phyloP scores from a whole-genome alignment of 1,140 invertebrate genomes.

The Tetraneura akinire region DNA sequence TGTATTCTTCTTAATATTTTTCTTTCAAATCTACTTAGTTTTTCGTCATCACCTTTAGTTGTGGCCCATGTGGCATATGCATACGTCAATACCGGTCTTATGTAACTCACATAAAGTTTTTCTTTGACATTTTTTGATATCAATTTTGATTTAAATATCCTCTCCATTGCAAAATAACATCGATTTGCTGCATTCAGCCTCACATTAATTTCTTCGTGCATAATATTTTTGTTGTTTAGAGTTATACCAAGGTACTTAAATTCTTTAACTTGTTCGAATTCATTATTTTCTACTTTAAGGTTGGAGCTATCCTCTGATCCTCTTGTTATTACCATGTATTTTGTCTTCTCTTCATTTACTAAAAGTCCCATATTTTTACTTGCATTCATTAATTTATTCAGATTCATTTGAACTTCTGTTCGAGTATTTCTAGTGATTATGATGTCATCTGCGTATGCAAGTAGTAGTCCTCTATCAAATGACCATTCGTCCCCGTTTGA shows the following conservation, averaged over 20 bases:
- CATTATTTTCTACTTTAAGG: constrained; percentile 4
- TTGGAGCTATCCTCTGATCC: constrained; percentile 16
- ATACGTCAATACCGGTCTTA: background rate
- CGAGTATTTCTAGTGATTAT: constrained; percentile 24
- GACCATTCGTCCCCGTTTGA: background rate
- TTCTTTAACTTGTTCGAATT: no score
- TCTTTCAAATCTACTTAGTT: background rate
- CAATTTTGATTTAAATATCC: background rate
- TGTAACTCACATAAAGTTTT: constrained; percentile 8
- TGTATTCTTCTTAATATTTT: constrained; percentile 8
- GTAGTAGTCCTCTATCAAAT: constrained; percentile 24
- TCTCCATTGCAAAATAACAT: constrained; percentile 27
- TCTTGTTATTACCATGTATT: constrained; percentile 1
- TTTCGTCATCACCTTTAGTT: no score
- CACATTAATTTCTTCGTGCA: constrained; percentile 16
- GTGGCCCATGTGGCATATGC: no score
- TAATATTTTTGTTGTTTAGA: constrained; percentile 8
- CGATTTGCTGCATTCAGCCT: constrained; percentile 23
- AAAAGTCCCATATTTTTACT: no score
- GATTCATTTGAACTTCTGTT: constrained; percentile 21
- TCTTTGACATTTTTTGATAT: background rate
- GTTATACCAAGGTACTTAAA: no score
- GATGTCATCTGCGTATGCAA: constrained; percentile 26
- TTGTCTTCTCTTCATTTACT: no score
- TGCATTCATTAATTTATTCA: constrained; percentile 11